phyloP scores from a whole-genome alignment of 2,113 vertebrate species.

The Heteronetta atricapilla region DNA sequence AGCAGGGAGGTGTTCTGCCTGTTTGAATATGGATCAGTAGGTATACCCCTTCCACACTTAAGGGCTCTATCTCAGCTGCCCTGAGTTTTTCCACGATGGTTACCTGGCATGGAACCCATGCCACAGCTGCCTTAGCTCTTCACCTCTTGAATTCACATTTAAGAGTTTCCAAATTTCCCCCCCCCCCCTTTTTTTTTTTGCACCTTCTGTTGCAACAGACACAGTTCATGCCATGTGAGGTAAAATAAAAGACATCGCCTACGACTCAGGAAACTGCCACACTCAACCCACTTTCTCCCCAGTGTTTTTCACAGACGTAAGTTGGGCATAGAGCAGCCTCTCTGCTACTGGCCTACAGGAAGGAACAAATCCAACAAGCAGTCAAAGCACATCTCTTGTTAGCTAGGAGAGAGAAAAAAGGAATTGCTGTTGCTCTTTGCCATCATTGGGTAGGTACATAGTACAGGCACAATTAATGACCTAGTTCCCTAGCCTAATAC shows the following conservation, averaged over 20 bases:
- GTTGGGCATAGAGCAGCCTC: neutral
- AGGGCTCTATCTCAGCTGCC: neutral
- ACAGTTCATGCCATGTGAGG: neutral
- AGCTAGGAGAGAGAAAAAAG: neutral
- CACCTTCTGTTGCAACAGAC: neutral
- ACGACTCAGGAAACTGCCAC: neutral
- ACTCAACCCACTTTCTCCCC: neutral
- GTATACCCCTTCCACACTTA: rapidly evolving
- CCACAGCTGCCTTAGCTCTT: neutral
- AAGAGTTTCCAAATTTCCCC: neutral
- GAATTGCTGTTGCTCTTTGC: neutral
- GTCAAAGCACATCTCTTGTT: neutral
- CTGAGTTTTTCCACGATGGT: neutral
- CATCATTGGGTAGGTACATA: neutral
- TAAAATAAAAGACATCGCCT: neutral
- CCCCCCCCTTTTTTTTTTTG: neutral
- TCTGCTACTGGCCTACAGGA: neutral
- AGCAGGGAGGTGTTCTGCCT: neutral
- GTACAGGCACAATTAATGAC: neutral
- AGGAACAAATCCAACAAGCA: neutral
- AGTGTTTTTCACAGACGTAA: neutral
- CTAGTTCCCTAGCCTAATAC: neutral
- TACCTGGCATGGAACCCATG: neutral
- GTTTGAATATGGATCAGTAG: neutral
- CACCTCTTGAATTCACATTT: neutral